phyloP scores from a whole-genome alignment of 2,797 vertebrate species.

The Crenuchus spilurus region DNA sequence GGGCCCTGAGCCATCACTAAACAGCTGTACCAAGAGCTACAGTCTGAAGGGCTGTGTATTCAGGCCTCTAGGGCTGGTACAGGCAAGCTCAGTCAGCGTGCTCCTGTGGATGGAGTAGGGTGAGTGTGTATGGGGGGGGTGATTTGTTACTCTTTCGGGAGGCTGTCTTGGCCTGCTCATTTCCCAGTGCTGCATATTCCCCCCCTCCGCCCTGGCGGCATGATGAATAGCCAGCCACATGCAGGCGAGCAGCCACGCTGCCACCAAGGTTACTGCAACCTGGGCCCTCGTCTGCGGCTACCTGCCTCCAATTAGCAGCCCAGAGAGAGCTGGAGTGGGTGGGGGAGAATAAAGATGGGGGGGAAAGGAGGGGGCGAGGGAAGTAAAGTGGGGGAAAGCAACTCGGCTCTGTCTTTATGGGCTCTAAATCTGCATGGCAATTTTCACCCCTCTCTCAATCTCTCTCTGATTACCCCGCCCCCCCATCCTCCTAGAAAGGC shows the following conservation, averaged over 20 bases:
- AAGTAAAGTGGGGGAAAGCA: constrained; percentile 40
- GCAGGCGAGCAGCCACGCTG: constrained; percentile 73
- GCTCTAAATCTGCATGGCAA: constrained; percentile 82
- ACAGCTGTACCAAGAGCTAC: not conserved
- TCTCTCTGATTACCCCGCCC: constrained; percentile 73
- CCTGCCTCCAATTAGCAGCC: constrained; percentile 78
- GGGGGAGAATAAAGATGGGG: constrained; percentile 19
- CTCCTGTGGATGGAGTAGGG: constrained; percentile 65
- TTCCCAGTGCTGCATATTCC: constrained; percentile 65
- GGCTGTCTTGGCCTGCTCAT: constrained; percentile 74
- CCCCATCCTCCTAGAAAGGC: constrained; percentile 61
- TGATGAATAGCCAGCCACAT: constrained; percentile 81
- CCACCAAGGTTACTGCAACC: constrained; percentile 84
- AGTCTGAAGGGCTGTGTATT: not conserved
- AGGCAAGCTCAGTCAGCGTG: constrained; percentile 35
- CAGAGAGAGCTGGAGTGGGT: constrained; percentile 42
- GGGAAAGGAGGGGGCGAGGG: not conserved
- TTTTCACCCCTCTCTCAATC: constrained; percentile 72
- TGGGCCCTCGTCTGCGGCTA: constrained; percentile 70
- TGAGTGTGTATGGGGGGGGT: constrained; percentile 57
- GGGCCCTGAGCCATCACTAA: constrained; percentile 10
- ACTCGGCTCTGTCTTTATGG: constrained; percentile 71
- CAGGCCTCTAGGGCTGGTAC: constrained; percentile 31
- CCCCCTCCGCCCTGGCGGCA: constrained; percentile 57
- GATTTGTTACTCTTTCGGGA: constrained; percentile 82